phyloP scores from a whole-genome alignment of 2,113 vertebrate genomes.

The Daphoenositta chrysoptera region DNA sequence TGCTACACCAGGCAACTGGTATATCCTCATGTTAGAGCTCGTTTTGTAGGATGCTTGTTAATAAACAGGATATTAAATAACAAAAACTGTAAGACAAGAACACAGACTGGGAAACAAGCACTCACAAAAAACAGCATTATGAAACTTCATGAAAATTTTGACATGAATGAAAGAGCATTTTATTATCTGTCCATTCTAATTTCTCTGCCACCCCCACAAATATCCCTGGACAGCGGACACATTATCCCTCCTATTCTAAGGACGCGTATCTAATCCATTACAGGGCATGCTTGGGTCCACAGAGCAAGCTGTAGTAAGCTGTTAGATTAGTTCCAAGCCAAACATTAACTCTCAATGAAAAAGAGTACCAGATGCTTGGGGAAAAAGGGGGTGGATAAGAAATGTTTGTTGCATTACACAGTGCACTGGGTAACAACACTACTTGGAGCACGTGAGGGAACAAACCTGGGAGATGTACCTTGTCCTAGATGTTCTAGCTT shows the following conservation, averaged over 20 bases:
- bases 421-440: not conserved
- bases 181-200: not conserved
- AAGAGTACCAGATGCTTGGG: not conserved
- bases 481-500: not conserved
- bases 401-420: not conserved
- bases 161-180: not conserved
- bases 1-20: not conserved
- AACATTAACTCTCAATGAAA: not conserved
- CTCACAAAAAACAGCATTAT: not conserved
- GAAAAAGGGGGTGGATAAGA: not conserved
- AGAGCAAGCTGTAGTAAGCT: slow-evolving; percentile 3
- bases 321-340: slow-evolving; percentile 3
- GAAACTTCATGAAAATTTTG: not conserved
- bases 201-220: slow-evolving; percentile 17
- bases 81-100: not conserved
- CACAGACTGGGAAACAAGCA: not conserved
- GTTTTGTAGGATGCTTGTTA: not conserved
- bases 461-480: not conserved
- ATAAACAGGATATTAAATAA: not conserved
- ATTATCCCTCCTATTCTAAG: not conserved
- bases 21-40: not conserved
- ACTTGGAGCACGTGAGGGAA: not conserved
- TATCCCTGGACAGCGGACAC: not conserved
- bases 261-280: not conserved
- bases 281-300: not conserved